These are phyloP conservation scores for Zaprionus obscuricornis DNA, from an alignment of 2,888 invertebrate species.

Conservation along the genomic window DNA sequence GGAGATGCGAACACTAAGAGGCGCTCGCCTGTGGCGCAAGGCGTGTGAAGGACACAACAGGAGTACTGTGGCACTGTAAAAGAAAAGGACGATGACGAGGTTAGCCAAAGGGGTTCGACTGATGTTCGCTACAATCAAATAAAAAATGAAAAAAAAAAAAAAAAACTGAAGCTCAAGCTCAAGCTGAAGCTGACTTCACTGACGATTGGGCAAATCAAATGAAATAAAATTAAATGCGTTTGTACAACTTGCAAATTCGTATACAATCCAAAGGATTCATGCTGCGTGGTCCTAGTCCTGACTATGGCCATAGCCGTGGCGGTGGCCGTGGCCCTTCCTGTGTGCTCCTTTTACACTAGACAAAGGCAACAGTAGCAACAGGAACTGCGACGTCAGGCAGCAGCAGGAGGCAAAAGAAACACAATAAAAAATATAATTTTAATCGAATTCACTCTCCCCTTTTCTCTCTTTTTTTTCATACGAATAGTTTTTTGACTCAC, in stretches of 20 bases:
- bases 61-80: conserved; percentile 29
- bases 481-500: conserved; percentile 61
- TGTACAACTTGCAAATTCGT: conserved; percentile 71
- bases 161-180: conserved; percentile 6
- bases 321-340: conserved; percentile 34
- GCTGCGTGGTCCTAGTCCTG: conserved; percentile 61
- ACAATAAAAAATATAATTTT: conserved; percentile 69
- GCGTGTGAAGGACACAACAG: conserved; percentile 61
- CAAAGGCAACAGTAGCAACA: not conserved
- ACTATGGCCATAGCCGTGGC: conserved; percentile 7
- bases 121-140: conserved; percentile 31
- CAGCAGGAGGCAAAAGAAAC: conserved; percentile 41
- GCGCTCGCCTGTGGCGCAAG: conserved; percentile 50
- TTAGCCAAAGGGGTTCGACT: conserved; percentile 44
- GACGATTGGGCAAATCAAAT: conserved; percentile 72
- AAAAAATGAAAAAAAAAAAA: too few species aligned
- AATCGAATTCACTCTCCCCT: conserved; percentile 74
- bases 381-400: conserved; percentile 3
- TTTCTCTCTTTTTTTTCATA: conserved; percentile 28
- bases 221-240: conserved; percentile 75
- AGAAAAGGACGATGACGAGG: too few species aligned
- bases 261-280: conserved; percentile 73
- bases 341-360: not conserved
- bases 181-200: conserved; percentile 13
- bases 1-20: not conserved